These are phyloP conservation scores for Paradisaea rubra DNA, from an alignment of 2,113 vertebrate species.

Conservation along the genomic window DNA sequence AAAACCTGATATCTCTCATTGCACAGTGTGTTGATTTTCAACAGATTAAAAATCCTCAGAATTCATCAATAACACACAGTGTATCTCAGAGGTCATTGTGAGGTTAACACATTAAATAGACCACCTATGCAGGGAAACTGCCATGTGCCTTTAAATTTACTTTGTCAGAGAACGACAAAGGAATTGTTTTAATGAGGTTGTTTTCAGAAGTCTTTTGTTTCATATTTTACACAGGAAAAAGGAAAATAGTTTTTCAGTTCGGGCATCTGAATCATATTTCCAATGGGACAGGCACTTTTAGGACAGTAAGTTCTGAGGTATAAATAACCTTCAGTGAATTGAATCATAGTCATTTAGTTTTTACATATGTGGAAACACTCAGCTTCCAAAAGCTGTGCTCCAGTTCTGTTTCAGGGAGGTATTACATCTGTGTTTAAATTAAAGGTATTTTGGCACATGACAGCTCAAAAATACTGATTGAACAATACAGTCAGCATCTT, in stretches of 20 bases:
- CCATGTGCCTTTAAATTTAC: constrained; percentile 52
- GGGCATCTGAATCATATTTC: constrained; percentile 79
- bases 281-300: constrained; percentile 73
- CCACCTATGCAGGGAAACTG: constrained; percentile 66
- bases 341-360: constrained; percentile 21
- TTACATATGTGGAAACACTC: constrained; percentile 46
- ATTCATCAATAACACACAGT: constrained; percentile 39
- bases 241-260: constrained; percentile 75
- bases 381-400: constrained; percentile 35
- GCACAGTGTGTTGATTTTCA: constrained; percentile 16
- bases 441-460: constrained; percentile 46
- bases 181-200: constrained; percentile 71
- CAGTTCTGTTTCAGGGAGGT: constrained; percentile 47
- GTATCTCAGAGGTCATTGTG: constrained; percentile 33
- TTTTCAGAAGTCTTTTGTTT: constrained; percentile 74
- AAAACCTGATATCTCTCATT: constrained; percentile 9
- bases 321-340: constrained; percentile 73
- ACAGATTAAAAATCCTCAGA: constrained; percentile 36
- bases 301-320: constrained; percentile 75
- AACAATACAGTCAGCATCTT: constrained; percentile 4
- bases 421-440: constrained; percentile 27
- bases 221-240: constrained; percentile 76
- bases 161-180: constrained; percentile 68
- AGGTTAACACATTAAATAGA: constrained; percentile 62
- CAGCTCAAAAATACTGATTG: constrained; percentile 19